A percentile compares a stretch with the other conserved stretches of the same genome.
phyloP scores from a whole-genome alignment of 2,113 vertebrate genomes.

The Accipiter cooperii region DNA sequence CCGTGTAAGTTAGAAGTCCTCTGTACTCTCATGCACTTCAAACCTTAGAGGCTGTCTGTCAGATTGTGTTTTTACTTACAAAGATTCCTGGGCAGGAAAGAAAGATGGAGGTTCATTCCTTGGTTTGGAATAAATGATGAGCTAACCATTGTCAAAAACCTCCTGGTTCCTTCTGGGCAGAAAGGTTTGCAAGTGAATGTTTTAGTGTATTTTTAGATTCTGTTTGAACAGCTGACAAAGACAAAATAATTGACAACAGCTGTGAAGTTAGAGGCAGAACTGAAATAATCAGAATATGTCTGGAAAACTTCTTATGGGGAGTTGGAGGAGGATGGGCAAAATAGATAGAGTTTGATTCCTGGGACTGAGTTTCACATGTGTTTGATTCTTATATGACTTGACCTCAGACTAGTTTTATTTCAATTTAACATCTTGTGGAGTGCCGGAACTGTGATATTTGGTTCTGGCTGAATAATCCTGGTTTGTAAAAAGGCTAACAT shows the following conservation, averaged over 20 bases:
- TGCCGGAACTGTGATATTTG: background rate
- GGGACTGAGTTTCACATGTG: background rate
- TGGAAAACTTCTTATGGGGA: conserved; percentile 20
- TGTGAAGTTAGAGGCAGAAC: conserved; percentile 17
- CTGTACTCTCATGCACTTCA: background rate
- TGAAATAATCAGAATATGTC: background rate
- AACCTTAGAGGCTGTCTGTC: background rate
- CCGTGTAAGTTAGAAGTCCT: background rate
- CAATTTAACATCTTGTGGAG: background rate
- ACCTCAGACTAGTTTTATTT: conserved; percentile 5
- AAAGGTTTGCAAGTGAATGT: conserved; percentile 20
- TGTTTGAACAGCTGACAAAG: conserved; percentile 59
- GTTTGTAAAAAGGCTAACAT: background rate
- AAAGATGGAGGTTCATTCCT: background rate
- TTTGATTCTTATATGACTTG: background rate
- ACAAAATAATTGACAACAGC: conserved; percentile 52
- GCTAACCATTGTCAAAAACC: background rate
- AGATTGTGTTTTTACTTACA: background rate
- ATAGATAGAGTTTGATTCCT: conserved; percentile 12
- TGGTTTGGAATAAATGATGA: conserved; percentile 43
- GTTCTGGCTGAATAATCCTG: background rate
- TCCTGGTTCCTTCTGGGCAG: conserved; percentile 12
- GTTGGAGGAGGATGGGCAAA: background rate
- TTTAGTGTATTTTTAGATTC: conserved; percentile 50
- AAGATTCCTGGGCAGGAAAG: background rate